Base-by-base conservation (phyloP, 2,888 invertebrate genomes). In the Caenorhabditis becei region DNA sequence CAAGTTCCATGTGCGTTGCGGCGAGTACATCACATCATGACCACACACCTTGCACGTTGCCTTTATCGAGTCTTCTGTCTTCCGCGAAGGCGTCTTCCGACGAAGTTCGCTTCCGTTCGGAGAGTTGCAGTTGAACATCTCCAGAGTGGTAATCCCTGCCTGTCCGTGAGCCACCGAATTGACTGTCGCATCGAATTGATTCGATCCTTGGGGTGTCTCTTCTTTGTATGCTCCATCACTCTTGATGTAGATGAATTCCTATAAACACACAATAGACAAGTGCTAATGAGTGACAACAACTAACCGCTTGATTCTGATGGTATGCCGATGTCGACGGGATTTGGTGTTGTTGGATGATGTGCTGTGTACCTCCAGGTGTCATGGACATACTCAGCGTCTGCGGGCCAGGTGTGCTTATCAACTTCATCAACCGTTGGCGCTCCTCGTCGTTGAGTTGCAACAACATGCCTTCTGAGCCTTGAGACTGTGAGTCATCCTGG, bases 1-100 rank as follows among this genome's bases (percentile, higher is more conserved):
- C 23, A 82, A 56, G 37, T 82, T 82, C 82, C 82, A 82, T 16
- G 78, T 82, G 1, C 82, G 28, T 65, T 82, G 77, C 20, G 82
- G 82, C 4, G 82, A 82, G 54, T 82, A 82, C 74, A 82, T 75
- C 0, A 82, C 82, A 20, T 78, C 78, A 23, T 82, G 82, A n/a
- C 78, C 78, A 47, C 82, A 82, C 18, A 72, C 63, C 53, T 82
- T 71, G 41, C 71, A 75, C 2, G 78, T 74, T 2, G 82, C 78
- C 47, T 82, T 82, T 16, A 66, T 62, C 23, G 77, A 78, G 35
- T 82, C 78, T 61, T 78, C 82, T 16, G 65, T 24, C 41, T 65
- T 61, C 14, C 82, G 51, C 10, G 35, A 23, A 16, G 78, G 69
- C 44, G 62, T 67, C 41, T 78, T 78, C 18, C 78, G 56, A 2